Evolutionary conservation across 2,113 vertebrate genomes (phyloP).

Genomic region (Apodemus sylvaticus): DNA sequence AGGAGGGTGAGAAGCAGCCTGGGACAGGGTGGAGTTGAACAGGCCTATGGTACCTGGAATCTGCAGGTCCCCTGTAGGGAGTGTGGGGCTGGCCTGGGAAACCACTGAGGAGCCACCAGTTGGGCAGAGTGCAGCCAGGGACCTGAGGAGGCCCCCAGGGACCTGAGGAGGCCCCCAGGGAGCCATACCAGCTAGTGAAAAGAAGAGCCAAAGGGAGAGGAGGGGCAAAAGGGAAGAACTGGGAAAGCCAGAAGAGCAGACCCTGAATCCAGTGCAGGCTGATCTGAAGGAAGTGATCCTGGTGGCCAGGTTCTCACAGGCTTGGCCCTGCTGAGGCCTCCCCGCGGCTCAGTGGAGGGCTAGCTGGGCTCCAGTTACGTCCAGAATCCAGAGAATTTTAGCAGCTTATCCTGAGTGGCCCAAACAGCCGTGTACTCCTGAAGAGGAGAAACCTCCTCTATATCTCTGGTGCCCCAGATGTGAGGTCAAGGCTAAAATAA

Average conservation of each 20-base stretch:
- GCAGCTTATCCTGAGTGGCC: not conserved
- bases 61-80: not conserved
- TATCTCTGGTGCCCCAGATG: not conserved
- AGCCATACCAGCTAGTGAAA: not conserved
- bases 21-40: no score
- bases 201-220: not conserved
- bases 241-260: not conserved
- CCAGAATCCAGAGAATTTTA: not conserved
- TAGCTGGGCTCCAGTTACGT: not conserved
- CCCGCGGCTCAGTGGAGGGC: not conserved
- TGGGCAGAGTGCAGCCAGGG: not conserved
- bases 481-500: not conserved
- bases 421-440: rapidly evolving
- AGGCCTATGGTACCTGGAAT: not conserved
- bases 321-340: not conserved
- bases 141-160: not conserved
- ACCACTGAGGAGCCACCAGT: not conserved
- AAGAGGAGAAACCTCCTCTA: not conserved
- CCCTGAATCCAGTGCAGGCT: not conserved
- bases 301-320: not conserved
- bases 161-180: not conserved
- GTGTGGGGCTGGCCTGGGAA: not conserved
- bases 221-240: not conserved
- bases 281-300: not conserved
- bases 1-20: not conserved